Evolutionary conservation across 2,797 vertebrate species (phyloP).

Genomic region (Ispidina lecontei): DNA sequence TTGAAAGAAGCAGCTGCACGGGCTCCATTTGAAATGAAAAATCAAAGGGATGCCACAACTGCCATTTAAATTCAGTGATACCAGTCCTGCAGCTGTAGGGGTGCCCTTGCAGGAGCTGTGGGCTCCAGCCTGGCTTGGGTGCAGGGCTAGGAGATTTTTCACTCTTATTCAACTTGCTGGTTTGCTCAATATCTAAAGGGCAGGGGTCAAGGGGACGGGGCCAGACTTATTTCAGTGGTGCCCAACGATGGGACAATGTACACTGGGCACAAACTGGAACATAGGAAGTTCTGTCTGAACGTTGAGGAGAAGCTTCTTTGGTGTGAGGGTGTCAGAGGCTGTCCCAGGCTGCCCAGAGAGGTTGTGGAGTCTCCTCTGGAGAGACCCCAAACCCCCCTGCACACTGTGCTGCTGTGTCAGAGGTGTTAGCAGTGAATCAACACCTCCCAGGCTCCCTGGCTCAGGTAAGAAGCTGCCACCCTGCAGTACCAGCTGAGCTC

Average conservation of each 20-base stretch:
- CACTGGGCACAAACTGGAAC: too few species aligned
- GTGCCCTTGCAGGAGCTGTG: neutral
- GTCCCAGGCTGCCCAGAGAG: neutral
- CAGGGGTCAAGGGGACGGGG: too few species aligned
- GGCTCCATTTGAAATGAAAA: constrained; percentile 3
- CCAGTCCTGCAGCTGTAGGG: neutral
- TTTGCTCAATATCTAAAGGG: neutral
- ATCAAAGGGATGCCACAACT: neutral
- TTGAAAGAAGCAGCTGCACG: constrained; percentile 9
- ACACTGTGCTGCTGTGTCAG: neutral
- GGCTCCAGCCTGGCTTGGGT: neutral
- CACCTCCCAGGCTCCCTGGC: neutral
- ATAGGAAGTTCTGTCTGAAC: too few species aligned
- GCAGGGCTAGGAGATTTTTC: neutral
- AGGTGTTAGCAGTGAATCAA: neutral
- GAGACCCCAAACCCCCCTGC: too few species aligned
- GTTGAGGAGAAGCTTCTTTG: too few species aligned
- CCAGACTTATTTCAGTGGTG: too few species aligned
- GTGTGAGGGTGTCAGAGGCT: too few species aligned
- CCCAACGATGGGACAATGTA: too few species aligned
- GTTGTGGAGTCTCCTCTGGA: too few species aligned
- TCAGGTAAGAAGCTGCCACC: neutral
- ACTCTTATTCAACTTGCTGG: neutral
- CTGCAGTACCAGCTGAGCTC: neutral
- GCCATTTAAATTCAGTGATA: neutral